Base-by-base conservation (phyloP, 1,140 invertebrate genomes). In the Proctacanthus coquilletti region DNA sequence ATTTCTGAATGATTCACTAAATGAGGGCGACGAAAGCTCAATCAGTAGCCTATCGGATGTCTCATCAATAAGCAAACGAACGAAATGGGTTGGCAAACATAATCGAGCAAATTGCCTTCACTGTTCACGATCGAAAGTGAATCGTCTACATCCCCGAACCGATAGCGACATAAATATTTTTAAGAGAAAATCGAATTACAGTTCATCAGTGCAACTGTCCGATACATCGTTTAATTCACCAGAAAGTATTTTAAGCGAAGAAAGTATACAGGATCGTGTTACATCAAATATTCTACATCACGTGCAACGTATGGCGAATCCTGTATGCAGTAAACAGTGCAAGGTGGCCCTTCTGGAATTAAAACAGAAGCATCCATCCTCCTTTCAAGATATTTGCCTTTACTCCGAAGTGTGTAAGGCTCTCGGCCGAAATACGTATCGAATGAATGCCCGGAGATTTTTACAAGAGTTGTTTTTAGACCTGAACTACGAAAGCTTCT, bases 381-480 rank as follows among this genome's bases (percentile, higher is more conserved):
- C 75, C 39, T 91, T 89, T 54, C 73, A 87, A 60, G 87, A 93
- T 51, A 63, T 85, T 40, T 96, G 92, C 61, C 70, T 96, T 4
- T 97, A 93, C 62, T 92, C 86, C 2, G 92, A 96, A 60, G 77
- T 94, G 5, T 82, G 83, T 53, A 73, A 74, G 40, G 65, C 86
- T 34, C 61, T 96, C 21, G 74, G 78, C 1, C 70, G 71, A 21
- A 82, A 78, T 53, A 79, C 77, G 17, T 93, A 91, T 53, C 73
- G 88, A 44, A 67, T 94, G 42, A 71, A 70, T 37, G 77, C 87
- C 3, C 67, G 92, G 15, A 71, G 88, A 44, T 91, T 96, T 60
- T 63, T 96, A 13, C 91, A 97, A 59, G 92, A 97, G 63, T 64
- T 97, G 5, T 97, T 97, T 62, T 69, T 91, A 21, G 91, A 96